These are phyloP conservation scores for Isurus oxyrinchus DNA, from an alignment of 2,113 vertebrate species.

Conservation along the genomic window DNA sequence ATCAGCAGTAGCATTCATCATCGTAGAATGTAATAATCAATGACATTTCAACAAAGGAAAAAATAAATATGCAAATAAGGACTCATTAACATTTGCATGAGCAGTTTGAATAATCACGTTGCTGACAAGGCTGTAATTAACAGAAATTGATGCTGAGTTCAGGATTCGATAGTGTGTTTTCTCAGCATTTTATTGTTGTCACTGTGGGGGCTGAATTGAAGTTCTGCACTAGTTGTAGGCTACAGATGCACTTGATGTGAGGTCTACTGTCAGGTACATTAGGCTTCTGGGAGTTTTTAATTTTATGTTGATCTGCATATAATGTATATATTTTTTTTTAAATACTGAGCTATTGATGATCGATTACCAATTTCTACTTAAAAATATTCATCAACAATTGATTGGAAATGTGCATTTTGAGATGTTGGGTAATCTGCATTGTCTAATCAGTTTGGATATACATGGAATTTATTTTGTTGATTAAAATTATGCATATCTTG, in stretches of 20 bases:
- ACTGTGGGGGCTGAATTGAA: slow-evolving; percentile 68
- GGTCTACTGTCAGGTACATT: slow-evolving; percentile 60
- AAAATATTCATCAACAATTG: background rate
- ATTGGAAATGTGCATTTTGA: background rate
- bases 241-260: slow-evolving; percentile 59
- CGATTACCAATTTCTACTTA: background rate
- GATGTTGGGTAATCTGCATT: background rate
- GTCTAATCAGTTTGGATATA: slow-evolving; percentile 42
- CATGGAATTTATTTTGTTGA: slow-evolving; percentile 41
- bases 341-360: slow-evolving; percentile 43
- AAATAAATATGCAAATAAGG: slow-evolving; percentile 99
- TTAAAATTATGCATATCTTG: background rate
- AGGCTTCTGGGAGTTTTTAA: slow-evolving; percentile 58
- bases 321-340: slow-evolving; percentile 57
- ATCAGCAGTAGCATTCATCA: slow-evolving; percentile 98
- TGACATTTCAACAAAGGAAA: slow-evolving; percentile 99
- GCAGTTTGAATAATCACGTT: slow-evolving; percentile 98
- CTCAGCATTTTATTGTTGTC: slow-evolving; percentile 73
- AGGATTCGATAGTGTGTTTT: slow-evolving; percentile 76
- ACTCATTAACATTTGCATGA: slow-evolving; percentile 99
- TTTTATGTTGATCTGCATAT: slow-evolving; percentile 56
- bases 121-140: slow-evolving; percentile 98
- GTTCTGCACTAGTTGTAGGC: slow-evolving; percentile 66
- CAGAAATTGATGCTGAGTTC: slow-evolving; percentile 93
- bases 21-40: slow-evolving; percentile 99